Evolutionary conservation across 1,140 invertebrate species (phyloP), one percentile per base, ranked within the genome.

Genomic region (Leptinotarsa texana): DNA sequence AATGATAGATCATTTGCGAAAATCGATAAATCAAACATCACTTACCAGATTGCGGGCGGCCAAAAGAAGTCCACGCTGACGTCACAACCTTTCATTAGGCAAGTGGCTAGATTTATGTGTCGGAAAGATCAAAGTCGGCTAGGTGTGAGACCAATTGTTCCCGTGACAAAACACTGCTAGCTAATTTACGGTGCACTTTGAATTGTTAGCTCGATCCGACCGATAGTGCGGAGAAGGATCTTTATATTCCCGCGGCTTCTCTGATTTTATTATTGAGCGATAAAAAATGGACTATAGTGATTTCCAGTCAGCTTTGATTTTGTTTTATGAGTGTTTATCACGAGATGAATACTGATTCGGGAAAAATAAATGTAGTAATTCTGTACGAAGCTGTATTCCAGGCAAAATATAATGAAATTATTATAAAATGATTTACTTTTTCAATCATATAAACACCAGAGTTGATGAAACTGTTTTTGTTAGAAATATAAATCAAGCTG

Each of bases 101-200:
- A 83, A 85, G 84, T 84, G 84, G 84, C 80, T 84, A 85, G 84
- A 85, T 85, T 85, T 85, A 85, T 84, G 81, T 83, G 77, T 77
- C 82, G 79, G 80, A 77, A 63, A 84, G 79, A 84, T 85, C 84
- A 85, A 85, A 85, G 83, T 65, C 77, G 79, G 78, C 80, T 82
- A 84, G 84, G 84, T 85, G 84, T 85, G 84, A 85, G 84, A 85
- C 84, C 84, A 85, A 85, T 85, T 85, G 84, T 85, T 85, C 83
- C 83, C 84, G 83, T 85, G 84, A 85, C 84, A 85, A 85, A 85
- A 85, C 84, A 85, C 82, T 84, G 84, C 83, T 77, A 83, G 81
- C 79, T 84, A 85, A 85, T 85, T 85, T 85, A 85, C 84, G 80
- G 80, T 79, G 78, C 80, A 69, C 78, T 80, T 80, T 79, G 73